Evolutionary conservation across 92 coral and sea anemone species (phyloP).

Genomic region (Montipora capitata): DNA sequence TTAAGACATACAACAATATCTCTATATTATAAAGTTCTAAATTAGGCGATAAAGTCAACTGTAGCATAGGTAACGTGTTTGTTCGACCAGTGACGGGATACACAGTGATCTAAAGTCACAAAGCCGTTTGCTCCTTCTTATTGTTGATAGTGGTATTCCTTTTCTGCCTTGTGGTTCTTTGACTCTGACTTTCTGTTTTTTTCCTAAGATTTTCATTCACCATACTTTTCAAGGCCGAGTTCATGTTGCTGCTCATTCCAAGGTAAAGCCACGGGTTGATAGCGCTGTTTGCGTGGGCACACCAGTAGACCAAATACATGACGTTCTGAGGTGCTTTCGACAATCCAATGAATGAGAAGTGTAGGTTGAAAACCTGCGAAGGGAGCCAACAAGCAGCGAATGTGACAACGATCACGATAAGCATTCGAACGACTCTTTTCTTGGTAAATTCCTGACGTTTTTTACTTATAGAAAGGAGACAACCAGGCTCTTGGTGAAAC

Average conservation of each 20-base stretch:
- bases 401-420: neutral
- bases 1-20: too few species aligned
- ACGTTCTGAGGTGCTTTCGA: neutral
- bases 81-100: too few species aligned
- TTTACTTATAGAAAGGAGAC: neutral
- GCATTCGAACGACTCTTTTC: neutral
- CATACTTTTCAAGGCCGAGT: neutral
- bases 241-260: constrained; percentile 2
- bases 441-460: neutral
- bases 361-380: neutral
- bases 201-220: neutral
- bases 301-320: neutral
- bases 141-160: too few species aligned
- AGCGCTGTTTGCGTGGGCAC: constrained; percentile 29
- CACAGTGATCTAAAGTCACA: too few species aligned
- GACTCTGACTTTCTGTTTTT: neutral
- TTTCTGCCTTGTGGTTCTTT: too few species aligned
- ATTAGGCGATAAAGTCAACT: too few species aligned
- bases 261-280: constrained; percentile 36
- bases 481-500: constrained; percentile 24
- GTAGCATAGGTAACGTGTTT: too few species aligned
- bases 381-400: constrained; percentile 44
- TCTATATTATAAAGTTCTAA: too few species aligned
- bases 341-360: neutral
- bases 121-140: too few species aligned